Percentiles rank a stretch among this genome's conserved stretches.
Evolutionary conservation across 2,888 invertebrate genomes (phyloP).

Genomic region (Onchidella celtica): DNA sequence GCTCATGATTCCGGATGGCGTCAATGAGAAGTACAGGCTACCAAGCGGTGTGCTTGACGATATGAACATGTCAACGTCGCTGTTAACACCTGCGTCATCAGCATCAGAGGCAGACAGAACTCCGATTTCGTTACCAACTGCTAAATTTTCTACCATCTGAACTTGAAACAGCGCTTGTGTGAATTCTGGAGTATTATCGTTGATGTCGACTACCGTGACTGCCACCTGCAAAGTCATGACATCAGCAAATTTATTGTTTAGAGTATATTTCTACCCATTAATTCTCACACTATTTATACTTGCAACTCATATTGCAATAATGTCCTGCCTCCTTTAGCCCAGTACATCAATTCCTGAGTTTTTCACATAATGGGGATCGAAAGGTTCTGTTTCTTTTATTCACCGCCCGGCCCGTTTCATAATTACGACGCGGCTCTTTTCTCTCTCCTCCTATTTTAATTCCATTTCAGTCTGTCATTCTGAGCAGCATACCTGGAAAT

Average conservation of each 20-base stretch:
- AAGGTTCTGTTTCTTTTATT: no score
- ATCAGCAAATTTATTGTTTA: no score
- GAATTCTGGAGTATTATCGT: conserved; percentile 70
- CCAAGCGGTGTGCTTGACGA: neutral
- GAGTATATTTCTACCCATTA: no score
- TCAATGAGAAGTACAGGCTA: conserved; percentile 22
- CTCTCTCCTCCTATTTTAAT: no score
- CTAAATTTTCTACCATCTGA: conserved; percentile 11
- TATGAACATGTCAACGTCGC: neutral
- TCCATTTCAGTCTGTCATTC: no score
- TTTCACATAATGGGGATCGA: no score
- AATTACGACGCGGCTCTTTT: no score
- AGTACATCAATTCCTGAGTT: no score
- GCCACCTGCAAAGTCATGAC: neutral
- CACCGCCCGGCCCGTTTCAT: no score
- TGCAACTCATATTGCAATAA: no score
- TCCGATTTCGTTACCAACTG: conserved; percentile 2
- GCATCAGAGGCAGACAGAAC: conserved; percentile 20
- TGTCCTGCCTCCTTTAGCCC: no score
- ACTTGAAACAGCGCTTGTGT: conserved; percentile 37
- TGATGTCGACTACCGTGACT: conserved; percentile 56
- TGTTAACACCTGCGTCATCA: conserved; percentile 17
- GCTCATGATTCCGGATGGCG: neutral
- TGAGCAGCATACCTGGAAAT: no score
- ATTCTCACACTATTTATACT: neutral